Conservation (phyloP, 1,140 invertebrate genomes). For the Formica selysi region DNA sequence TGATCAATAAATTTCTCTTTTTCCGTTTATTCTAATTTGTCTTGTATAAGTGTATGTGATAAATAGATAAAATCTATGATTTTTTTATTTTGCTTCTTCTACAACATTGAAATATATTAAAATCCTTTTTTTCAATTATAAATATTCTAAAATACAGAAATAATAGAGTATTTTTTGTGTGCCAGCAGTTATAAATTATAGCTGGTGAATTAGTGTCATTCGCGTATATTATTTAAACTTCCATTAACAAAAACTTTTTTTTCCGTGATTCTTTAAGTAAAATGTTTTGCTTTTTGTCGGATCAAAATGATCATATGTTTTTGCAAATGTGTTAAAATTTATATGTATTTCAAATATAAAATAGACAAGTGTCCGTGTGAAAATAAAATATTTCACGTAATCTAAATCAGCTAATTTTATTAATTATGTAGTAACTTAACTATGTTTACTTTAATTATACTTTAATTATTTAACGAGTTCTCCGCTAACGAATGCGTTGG, state of each 20-base stretch:
- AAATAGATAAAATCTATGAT: not conserved
- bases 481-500: not conserved
- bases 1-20: not conserved
- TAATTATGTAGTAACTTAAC: slow-evolving; percentile 8
- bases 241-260: slow-evolving; percentile 6
- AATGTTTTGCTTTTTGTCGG: not conserved
- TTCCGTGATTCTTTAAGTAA: not conserved
- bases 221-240: not conserved
- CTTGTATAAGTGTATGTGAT: not conserved
- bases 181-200: not conserved
- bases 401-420: slow-evolving; percentile 21
- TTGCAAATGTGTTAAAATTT: not conserved
- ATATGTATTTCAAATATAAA: not conserved
- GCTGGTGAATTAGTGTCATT: not conserved
- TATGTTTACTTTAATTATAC: slow-evolving; percentile 15
- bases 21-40: not conserved
- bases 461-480: slow-evolving; percentile 26
- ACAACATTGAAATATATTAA: not conserved
- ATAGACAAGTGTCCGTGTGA: not conserved
- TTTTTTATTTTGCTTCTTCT: too few species aligned
- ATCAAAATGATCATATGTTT: not conserved
- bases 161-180: not conserved
- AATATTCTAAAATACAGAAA: not conserved
- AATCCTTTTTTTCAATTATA: not conserved
- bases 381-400: not conserved